Conservation (phyloP, 2,888 invertebrate genomes). For the Cheilosia pagana region DNA sequence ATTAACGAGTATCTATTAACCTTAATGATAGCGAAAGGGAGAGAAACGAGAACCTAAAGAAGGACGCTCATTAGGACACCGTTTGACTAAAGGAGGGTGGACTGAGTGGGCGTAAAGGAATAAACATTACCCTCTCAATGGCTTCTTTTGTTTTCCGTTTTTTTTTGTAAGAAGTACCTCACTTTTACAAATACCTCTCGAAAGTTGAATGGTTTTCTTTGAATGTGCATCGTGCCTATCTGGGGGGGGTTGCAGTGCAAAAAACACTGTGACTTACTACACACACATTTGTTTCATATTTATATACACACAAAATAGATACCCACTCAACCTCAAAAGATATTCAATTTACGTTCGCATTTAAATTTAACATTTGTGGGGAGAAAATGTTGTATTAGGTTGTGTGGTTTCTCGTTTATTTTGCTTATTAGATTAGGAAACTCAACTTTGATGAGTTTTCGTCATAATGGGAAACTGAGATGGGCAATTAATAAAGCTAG, state of each 20-base stretch:
- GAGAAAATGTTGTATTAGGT: neutral
- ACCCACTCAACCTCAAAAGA: slow-evolving; percentile 67
- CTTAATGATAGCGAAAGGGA: slow-evolving; percentile 64
- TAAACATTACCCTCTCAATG: slow-evolving; percentile 74
- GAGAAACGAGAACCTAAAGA: slow-evolving; percentile 45
- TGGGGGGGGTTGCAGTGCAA: neutral
- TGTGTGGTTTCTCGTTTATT: neutral
- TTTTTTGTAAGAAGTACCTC: slow-evolving; percentile 62
- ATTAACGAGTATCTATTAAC: slow-evolving; percentile 62
- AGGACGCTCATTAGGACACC: slow-evolving; percentile 68
- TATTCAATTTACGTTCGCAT: slow-evolving; percentile 52
- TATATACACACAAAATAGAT: slow-evolving; percentile 34
- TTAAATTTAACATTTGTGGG: neutral
- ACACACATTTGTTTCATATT: slow-evolving; percentile 22
- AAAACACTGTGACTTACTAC: slow-evolving; percentile 9
- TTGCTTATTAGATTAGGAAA: neutral
- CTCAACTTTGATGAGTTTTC: neutral
- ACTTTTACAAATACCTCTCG: slow-evolving; percentile 69
- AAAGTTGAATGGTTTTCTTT: slow-evolving; percentile 69
- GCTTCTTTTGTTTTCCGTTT: slow-evolving; percentile 73
- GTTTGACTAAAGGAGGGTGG: slow-evolving; percentile 46
- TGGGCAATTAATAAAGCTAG: too few species aligned
- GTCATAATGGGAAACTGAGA: too few species aligned
- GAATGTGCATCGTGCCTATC: slow-evolving; percentile 65
- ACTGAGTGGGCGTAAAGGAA: slow-evolving; percentile 60